Base-by-base conservation (phyloP, 2,797 vertebrate species). In the Myotis findleyi region DNA sequence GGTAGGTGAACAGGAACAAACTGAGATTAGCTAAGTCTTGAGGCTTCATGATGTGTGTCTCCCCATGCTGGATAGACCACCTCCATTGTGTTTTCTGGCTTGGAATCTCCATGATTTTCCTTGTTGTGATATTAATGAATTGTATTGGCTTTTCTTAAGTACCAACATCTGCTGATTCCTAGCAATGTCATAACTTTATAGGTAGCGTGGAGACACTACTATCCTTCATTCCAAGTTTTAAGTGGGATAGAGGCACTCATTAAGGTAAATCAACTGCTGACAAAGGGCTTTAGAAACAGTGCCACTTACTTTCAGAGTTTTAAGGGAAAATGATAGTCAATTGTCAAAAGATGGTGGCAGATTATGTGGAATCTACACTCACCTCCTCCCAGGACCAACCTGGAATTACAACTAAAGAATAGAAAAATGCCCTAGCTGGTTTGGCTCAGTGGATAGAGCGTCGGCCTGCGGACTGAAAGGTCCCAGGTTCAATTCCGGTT, bases 111-210 rank as follows among this genome's bases (percentile, higher is more conserved):
- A 62, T 11, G 44, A 49, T 21, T 57, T 72, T 75, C 44, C 33
- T 88, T 23, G 20, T 64, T 93, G 76, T 71, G 55, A 76, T 93
- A 47, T 49, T 47, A 93, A 64, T 80, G 36, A 87, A 33, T 53
- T 44, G 18, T 7, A 47, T 62, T 79, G 36, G 36, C 38, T 92
- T 75, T 55, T 83, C 66, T 30, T 71, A 6, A 41, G 8, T 86
- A 44, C 4, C 4, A 55, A 27, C 21, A 59, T 83, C 47, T n/a
- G 23, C 14, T 81, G 59, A 10, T 72, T 87, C 17, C 47, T 53
- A 87, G 11, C 2, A 6, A 36, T 38, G 36, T 36, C 17, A 3
- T 76, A n/a, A 18, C 5, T 13, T 89, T 77, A 75, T 33, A 87
- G 49, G 9, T 82, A 55, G 41, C 20, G 59, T 14, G 25, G 16